Percentiles rank a stretch among this genome's conserved stretches.
These are phyloP conservation scores for Neogale vison DNA, from an alignment of 2,113 vertebrate species.

Conservation along the genomic window DNA sequence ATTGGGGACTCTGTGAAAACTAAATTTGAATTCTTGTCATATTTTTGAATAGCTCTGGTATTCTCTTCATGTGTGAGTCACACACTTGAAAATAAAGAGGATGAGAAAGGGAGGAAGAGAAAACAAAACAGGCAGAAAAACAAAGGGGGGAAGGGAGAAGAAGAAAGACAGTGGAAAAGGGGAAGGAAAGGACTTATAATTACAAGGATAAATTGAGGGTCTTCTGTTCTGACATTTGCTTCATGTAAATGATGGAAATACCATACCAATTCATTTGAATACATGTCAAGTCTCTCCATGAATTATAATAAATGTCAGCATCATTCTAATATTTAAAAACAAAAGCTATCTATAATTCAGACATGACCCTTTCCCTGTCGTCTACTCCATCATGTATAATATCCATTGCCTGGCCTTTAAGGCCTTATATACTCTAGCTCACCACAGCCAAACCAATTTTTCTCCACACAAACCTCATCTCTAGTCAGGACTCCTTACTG, in stretches of 20 bases:
- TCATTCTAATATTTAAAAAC: slow-evolving; percentile 80
- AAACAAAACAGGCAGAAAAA: neutral
- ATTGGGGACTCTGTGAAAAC: neutral
- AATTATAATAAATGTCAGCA: slow-evolving; percentile 81
- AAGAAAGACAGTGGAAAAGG: neutral
- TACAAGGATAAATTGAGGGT: slow-evolving; percentile 72
- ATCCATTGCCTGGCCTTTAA: slow-evolving; percentile 63
- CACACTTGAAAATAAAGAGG: neutral
- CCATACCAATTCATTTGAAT: slow-evolving; percentile 75
- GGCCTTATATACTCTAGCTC: slow-evolving; percentile 2
- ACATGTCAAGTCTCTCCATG: slow-evolving; percentile 69
- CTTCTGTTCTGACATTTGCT: slow-evolving; percentile 79
- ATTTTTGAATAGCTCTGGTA: neutral
- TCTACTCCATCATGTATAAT: slow-evolving; percentile 65
- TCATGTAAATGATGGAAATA: slow-evolving; percentile 78
- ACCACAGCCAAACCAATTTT: slow-evolving; percentile 50
- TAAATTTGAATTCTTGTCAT: slow-evolving; percentile 12
- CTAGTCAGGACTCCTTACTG: slow-evolving; percentile 12
- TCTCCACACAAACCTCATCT: slow-evolving; percentile 51
- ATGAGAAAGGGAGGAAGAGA: neutral
- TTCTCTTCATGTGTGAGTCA: neutral
- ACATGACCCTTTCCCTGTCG: slow-evolving; percentile 69
- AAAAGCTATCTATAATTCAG: slow-evolving; percentile 78
- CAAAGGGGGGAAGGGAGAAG: no score
- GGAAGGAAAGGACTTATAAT: slow-evolving; percentile 49